These are phyloP conservation scores for Horisme vitalbata DNA, from an alignment of 2,888 invertebrate genomes.

Conservation along the genomic window DNA sequence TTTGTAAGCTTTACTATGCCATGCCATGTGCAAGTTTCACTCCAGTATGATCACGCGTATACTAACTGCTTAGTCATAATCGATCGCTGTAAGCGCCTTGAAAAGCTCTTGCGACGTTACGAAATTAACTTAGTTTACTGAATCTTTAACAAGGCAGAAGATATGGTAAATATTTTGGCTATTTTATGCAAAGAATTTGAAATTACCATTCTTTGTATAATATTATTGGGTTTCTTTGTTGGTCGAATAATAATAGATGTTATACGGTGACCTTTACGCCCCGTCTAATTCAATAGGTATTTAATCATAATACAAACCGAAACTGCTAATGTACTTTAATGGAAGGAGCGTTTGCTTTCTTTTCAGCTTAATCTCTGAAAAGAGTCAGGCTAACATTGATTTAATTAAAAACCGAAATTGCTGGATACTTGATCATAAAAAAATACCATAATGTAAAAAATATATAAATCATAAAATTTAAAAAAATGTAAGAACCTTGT, in stretches of 20 bases:
- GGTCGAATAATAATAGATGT: slow-evolving; percentile 18
- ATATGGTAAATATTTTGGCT: slow-evolving; percentile 30
- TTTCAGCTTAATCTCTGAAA: slow-evolving; percentile 1
- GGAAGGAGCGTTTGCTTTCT: slow-evolving; percentile 6
- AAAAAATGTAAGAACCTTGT: too few relatives aligned
- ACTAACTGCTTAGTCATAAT: slow-evolving; percentile 26
- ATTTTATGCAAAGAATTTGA: slow-evolving; percentile 22
- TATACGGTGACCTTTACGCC: slow-evolving; percentile 16
- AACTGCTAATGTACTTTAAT: slow-evolving; percentile 7
- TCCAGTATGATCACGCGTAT: slow-evolving; percentile 27
- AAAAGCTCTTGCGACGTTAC: slow-evolving; percentile 29
- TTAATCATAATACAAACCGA: slow-evolving; percentile 11
- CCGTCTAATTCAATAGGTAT: slow-evolving; percentile 12
- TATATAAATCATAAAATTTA: neutral
- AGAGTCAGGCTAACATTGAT: too few relatives aligned
- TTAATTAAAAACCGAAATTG: too few relatives aligned
- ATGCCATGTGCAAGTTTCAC: slow-evolving; percentile 32
- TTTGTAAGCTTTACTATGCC: slow-evolving; percentile 27
- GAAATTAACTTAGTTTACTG: slow-evolving; percentile 29
- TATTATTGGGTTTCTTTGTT: slow-evolving; percentile 20
- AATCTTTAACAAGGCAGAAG: slow-evolving; percentile 29
- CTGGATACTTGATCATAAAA: too few relatives aligned
- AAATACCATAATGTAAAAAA: too few relatives aligned
- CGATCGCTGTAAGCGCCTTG: slow-evolving; percentile 24
- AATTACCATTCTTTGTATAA: slow-evolving; percentile 13